These are phyloP conservation scores for Pachymerium ferrugineum DNA, from an alignment of 2,888 invertebrate genomes.

Conservation along the genomic window DNA sequence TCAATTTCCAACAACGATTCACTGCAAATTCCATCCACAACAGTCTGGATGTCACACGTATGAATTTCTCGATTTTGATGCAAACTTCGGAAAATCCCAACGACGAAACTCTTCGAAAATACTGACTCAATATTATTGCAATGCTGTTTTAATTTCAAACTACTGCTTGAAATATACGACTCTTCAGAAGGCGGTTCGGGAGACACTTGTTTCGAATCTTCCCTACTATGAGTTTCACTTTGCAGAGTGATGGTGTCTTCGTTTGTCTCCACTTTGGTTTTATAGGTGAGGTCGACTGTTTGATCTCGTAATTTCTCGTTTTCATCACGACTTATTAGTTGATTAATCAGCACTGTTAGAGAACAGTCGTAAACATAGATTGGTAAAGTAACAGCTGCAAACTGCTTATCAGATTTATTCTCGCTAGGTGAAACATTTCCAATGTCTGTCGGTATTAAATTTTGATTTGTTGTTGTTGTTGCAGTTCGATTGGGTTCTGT, in stretches of 20 bases:
- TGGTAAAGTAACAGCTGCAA: constrained; percentile 51
- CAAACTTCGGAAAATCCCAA: constrained; percentile 58
- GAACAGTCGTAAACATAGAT: constrained; percentile 66
- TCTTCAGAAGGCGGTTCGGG: constrained; percentile 53
- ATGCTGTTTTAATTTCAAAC: constrained; percentile 54
- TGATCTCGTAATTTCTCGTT: constrained; percentile 39
- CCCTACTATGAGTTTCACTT: constrained; percentile 35
- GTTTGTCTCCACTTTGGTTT: constrained; percentile 36
- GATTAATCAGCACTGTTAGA: constrained; percentile 53
- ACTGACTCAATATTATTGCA: constrained; percentile 56
- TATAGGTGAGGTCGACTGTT: constrained; percentile 45
- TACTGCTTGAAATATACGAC: constrained; percentile 48
- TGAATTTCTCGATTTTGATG: constrained; percentile 57
- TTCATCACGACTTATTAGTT: constrained; percentile 42
- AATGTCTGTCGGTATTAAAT: not conserved
- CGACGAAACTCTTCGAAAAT: constrained; percentile 60
- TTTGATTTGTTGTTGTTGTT: constrained; percentile 32
- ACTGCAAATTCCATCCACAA: constrained; percentile 62
- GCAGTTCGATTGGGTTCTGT: constrained; percentile 29
- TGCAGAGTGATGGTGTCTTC: constrained; percentile 36
- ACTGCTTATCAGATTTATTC: not conserved
- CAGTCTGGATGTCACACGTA: constrained; percentile 60
- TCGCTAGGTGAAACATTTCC: not conserved
- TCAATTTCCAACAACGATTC: constrained; percentile 62
- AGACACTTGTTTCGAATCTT: constrained; percentile 44